Base-by-base conservation (phyloP, 2,797 vertebrate species). In the Lagodon rhomboides region DNA sequence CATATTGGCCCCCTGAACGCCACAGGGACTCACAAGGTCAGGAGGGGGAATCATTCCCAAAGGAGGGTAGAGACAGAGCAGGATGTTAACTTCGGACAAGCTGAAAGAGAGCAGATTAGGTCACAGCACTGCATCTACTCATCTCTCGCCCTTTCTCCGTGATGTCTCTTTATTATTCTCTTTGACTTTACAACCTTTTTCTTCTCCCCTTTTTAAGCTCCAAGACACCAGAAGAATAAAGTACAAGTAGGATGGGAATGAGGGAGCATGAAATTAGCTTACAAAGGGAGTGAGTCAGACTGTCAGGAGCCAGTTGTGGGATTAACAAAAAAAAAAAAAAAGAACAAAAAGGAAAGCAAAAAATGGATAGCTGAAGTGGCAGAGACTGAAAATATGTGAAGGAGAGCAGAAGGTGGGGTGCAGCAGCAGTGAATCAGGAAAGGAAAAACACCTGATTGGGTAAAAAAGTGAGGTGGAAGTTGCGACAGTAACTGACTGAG, bases 211-310 rank as follows among this genome's bases (percentile, higher is more conserved):
- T 69, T 73, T 62, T 50, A 74, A 51, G 44, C 66, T 68, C 27
- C 59, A 49, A 79, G 51, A 68, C 50, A 72, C 55, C 78, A 51
- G 79, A 13, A 71, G 65, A 81, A 75, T 55, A 79, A 34, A 76
- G 72, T 12, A 20, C 50, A 67, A 73, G 53, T 12, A 43, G 67
- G 75, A 63, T 44, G 59, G 55, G 44, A 74, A 80, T 30, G 61
- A 77, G 54, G 47, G 77, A 76, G 76, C 68, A 66, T 54, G 65
- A 83, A 74, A 82, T 85, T 59, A 78, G 72, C 70, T 61, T 61
- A 63, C 58, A 66, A 44, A 67, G 60, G 34, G 30, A 75, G 68
- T 71, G 54, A 73, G 59, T 74, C 49, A 65, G 66, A 75, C 51
- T 70, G 69, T 84, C 54, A 30, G 12, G 49, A 38, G 66, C 16